These are phyloP conservation scores for Synergus laeviventris DNA, from an alignment of 2,888 invertebrate genomes.

Conservation along the genomic window DNA sequence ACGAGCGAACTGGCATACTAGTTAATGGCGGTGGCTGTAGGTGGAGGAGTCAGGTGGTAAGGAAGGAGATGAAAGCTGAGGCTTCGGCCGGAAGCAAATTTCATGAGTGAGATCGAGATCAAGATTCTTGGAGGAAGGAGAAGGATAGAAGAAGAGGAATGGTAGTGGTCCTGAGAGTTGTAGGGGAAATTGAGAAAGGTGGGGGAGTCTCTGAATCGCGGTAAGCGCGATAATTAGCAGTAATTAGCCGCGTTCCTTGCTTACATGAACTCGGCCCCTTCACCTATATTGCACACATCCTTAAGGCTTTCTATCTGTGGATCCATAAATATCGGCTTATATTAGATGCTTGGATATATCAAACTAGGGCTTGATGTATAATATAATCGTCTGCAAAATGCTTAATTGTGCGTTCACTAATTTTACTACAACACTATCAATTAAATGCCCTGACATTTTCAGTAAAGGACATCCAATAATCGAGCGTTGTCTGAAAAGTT, in stretches of 20 bases:
- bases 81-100: slow-evolving; percentile 53
- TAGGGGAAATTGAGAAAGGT: slow-evolving; percentile 40
- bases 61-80: slow-evolving; percentile 42
- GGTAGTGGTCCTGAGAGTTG: slow-evolving; percentile 34
- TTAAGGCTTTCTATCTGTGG: neutral
- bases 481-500: too few relatives aligned
- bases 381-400: neutral
- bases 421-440: too few relatives aligned
- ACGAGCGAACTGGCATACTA: slow-evolving; percentile 57
- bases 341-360: neutral
- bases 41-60: slow-evolving; percentile 46
- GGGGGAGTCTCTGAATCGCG: slow-evolving; percentile 51
- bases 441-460: neutral
- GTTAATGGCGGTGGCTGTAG: slow-evolving; percentile 44
- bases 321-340: neutral
- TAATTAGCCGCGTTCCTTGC: slow-evolving; percentile 69
- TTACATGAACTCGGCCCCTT: slow-evolving; percentile 61
- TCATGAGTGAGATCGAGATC: slow-evolving; percentile 44
- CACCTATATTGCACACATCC: slow-evolving; percentile 43
- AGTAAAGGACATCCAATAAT: neutral
- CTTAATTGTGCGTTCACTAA: too few relatives aligned
- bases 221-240: slow-evolving; percentile 74
- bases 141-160: slow-evolving; percentile 41
- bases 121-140: slow-evolving; percentile 32
- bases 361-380: neutral